phyloP scores from a whole-genome alignment of 2,888 invertebrate genomes.

The Callosobruchus maculatus region DNA sequence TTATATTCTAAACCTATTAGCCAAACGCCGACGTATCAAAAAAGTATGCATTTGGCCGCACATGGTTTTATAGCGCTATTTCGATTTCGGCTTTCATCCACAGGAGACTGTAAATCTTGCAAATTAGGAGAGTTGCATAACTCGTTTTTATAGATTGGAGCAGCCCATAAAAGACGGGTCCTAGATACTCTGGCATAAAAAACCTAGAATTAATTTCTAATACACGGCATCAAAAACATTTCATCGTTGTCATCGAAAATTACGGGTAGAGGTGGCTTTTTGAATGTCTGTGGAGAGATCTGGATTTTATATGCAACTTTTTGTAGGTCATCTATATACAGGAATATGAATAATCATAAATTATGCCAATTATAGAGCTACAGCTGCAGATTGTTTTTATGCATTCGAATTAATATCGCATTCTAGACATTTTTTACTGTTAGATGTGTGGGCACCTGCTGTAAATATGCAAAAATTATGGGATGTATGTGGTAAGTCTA shows the following conservation, averaged over 20 bases:
- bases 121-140: background rate
- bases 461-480: background rate
- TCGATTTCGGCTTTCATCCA: background rate
- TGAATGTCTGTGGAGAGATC: background rate
- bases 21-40: background rate
- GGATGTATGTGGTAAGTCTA: background rate
- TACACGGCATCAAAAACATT: background rate
- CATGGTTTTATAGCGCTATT: background rate
- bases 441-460: background rate
- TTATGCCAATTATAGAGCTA: background rate
- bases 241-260: background rate
- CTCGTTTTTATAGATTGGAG: background rate
- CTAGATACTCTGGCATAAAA: background rate
- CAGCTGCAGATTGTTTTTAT: background rate
- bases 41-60: background rate
- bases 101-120: background rate
- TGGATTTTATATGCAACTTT: background rate
- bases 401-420: background rate
- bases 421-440: background rate
- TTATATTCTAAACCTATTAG: background rate
- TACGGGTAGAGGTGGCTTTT: background rate
- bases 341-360: background rate
- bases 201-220: background rate
- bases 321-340: background rate
- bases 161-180: background rate